Evolutionary conservation across 2,113 vertebrate species (phyloP), one percentile per base, ranked within the genome.

Genomic region (Lipophrys pholis): DNA sequence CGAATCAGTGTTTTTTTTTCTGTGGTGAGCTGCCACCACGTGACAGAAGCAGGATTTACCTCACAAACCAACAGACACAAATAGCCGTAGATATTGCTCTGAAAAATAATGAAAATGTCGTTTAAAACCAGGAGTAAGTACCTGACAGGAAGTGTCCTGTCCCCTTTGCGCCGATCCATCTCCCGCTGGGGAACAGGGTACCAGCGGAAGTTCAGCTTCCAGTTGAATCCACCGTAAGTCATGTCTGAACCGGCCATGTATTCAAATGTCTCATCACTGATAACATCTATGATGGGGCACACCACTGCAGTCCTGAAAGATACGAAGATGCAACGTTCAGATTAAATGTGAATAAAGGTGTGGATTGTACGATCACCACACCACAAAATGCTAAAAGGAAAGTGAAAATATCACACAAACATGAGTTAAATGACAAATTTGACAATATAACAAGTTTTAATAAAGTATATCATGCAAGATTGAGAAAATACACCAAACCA

Each of bases 201-300:
- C 98, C 98, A 99, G 86, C 97, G 95, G 62, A 99, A 99, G 79
- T 99, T 99, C 41, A 99, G 93, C 82, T 98, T 99, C 98, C 97
- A 99, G 91, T 99, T 99, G 90, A 99, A 98, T 17, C 97, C 98
- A 0, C 98, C 98, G 0, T 99, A 99, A 12, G 98, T 99, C 98
- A 99, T 99, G 62, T 99, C 98, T 0, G 98, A 99, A 0, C 98
- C 98, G 2, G 98, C 97, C 97, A 99, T 97, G 90, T 99, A 99
- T 67, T 99, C 98, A 78, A 99, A 99, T 0, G 97, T 98, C 92
- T 99, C 98, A 17, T 99, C 97, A 1, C 97, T 99, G 93, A 99
- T 99, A 52, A 99, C 97, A n/a, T 99, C 98, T 12, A 99, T 99
- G 90, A 99, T 98, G 0, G 98, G 98, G 49, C 98, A 99, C 10